phyloP scores from a whole-genome alignment of 2,797 vertebrate species.

The Eulemur rubriventer region DNA sequence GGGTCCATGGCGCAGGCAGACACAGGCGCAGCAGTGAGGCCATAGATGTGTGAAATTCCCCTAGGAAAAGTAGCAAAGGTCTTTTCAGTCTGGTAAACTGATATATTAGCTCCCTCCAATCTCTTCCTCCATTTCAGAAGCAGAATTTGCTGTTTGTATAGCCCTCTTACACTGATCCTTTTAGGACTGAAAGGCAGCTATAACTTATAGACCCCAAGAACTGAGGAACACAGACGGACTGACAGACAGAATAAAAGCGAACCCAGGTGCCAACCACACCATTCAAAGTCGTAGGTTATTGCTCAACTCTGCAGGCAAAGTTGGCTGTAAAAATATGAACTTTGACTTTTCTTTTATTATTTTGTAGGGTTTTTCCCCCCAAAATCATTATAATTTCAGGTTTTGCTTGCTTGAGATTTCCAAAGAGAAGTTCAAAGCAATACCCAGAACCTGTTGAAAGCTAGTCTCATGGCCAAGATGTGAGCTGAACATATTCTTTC shows the following conservation, averaged over 20 bases:
- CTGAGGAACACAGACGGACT: not conserved
- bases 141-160: not conserved
- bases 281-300: not conserved
- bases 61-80: not conserved
- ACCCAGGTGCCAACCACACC: not conserved
- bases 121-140: not conserved
- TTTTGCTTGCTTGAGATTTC: conserved; percentile 32
- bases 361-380: not conserved
- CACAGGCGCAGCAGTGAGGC: not conserved
- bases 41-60: not conserved
- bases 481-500: not conserved
- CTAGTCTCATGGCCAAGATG: not conserved
- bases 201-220: not conserved
- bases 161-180: not conserved
- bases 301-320: not conserved
- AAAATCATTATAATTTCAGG: not conserved
- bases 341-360: not conserved
- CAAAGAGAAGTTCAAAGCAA: conserved; percentile 25
- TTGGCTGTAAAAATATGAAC: not conserved
- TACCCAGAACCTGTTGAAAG: not conserved
- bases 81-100: not conserved
- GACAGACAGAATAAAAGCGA: not conserved
- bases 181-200: not conserved
- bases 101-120: not conserved
- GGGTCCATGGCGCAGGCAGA: not conserved